Evolutionary conservation across 2,888 invertebrate genomes (phyloP).

Genomic region (Pyrochroa serraticornis): DNA sequence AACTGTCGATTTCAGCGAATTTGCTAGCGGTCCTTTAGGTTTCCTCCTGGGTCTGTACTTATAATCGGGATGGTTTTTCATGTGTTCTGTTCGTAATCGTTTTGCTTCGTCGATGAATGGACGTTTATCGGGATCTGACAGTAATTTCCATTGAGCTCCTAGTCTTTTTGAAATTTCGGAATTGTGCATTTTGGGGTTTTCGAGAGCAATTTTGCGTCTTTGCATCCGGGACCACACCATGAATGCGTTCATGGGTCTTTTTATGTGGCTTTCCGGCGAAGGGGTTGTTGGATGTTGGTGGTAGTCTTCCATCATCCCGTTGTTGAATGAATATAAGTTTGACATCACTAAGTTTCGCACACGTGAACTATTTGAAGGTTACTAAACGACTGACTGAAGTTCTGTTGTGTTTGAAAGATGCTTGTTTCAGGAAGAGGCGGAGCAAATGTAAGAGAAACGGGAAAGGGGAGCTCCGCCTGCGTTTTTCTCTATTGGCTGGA

Average conservation of each 20-base stretch:
- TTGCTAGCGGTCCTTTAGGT: slow-evolving; percentile 73
- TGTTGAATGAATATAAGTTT: slow-evolving; percentile 47
- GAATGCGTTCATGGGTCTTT: slow-evolving; percentile 97
- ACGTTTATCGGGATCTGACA: slow-evolving; percentile 85
- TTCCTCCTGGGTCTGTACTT: slow-evolving; percentile 87
- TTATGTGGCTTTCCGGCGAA: slow-evolving; percentile 75
- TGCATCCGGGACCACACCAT: slow-evolving; percentile 97
- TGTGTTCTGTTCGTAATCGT: slow-evolving; percentile 82
- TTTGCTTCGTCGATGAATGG: slow-evolving; percentile 97
- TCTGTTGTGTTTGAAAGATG: slow-evolving; percentile 39
- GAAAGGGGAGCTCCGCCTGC: slow-evolving; percentile 46
- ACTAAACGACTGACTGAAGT: slow-evolving; percentile 41
- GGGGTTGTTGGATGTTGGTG: slow-evolving; percentile 34
- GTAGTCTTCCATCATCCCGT: slow-evolving; percentile 49
- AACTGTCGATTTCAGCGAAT: slow-evolving; percentile 41
- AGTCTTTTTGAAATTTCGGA: slow-evolving; percentile 89
- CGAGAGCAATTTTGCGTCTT: slow-evolving; percentile 88
- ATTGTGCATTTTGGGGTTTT: slow-evolving; percentile 93
- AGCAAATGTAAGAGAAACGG: slow-evolving; percentile 43
- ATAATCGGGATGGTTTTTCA: slow-evolving; percentile 91
- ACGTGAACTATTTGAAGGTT: slow-evolving; percentile 34
- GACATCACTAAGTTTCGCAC: slow-evolving; percentile 39
- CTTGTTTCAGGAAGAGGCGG: slow-evolving; percentile 41
- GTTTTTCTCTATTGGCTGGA: slow-evolving; percentile 53
- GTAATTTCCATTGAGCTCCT: slow-evolving; percentile 91